phyloP scores from a whole-genome alignment of 2,113 vertebrate genomes.

The Oryzias javanicus region DNA sequence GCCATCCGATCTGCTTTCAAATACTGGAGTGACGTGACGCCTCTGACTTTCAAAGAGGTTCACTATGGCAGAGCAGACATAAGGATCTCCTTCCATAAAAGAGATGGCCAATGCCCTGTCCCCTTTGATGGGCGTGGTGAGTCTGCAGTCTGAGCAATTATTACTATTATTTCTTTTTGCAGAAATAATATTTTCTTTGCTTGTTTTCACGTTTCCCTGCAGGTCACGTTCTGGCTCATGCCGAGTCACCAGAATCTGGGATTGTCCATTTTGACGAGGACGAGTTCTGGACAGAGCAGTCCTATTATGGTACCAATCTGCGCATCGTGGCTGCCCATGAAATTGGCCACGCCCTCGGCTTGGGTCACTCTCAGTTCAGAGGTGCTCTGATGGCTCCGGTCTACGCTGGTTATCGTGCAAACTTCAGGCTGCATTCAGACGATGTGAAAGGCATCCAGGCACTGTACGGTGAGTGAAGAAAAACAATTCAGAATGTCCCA shows the following conservation, averaged over 20 bases:
- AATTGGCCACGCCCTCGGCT: conserved; percentile 86
- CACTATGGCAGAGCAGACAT: conserved; percentile 80
- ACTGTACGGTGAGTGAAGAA: conserved; percentile 80
- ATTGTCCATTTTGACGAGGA: conserved; percentile 88
- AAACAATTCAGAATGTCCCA: not conserved
- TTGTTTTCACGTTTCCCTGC: conserved; percentile 3
- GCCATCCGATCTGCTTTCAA: conserved; percentile 81
- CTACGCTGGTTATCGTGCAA: conserved; percentile 80
- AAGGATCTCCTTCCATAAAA: conserved; percentile 81
- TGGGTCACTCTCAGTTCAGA: conserved; percentile 83
- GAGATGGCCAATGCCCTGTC: conserved; percentile 54
- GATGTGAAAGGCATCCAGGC: conserved; percentile 85
- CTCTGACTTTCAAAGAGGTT: conserved; percentile 82
- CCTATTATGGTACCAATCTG: conserved; percentile 81
- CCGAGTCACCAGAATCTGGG: conserved; percentile 84
- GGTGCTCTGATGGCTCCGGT: conserved; percentile 84
- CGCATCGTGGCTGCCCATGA: conserved; percentile 90
- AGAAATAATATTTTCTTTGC: not conserved
- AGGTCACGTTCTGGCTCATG: conserved; percentile 87
- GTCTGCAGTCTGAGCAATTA: not conserved
- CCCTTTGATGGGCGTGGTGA: conserved; percentile 79
- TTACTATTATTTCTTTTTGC: not conserved
- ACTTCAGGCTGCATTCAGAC: conserved; percentile 83
- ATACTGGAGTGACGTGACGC: conserved; percentile 83
- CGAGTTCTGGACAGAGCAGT: conserved; percentile 85